Evolutionary conservation across 2,888 invertebrate genomes (phyloP).

Genomic region (Scrobipalpa atriplicella): DNA sequence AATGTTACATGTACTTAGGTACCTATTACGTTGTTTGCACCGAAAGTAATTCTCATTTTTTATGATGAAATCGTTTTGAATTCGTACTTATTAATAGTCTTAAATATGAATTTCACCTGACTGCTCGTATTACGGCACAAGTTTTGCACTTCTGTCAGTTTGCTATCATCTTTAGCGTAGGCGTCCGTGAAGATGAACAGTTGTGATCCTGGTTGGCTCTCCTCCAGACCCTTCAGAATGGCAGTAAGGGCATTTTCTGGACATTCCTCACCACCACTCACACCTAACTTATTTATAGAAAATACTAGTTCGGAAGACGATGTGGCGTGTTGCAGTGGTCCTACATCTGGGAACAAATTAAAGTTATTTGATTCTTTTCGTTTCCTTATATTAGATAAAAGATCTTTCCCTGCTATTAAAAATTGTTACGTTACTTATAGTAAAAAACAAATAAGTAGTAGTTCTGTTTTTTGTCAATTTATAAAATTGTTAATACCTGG

Average conservation of each 20-base stretch:
- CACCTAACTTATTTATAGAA: conserved; percentile 37
- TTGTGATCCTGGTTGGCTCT: conserved; percentile 50
- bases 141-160: conserved; percentile 37
- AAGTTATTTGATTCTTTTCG: too few relatives aligned
- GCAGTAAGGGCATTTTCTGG: conserved; percentile 50
- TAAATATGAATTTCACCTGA: conserved; percentile 37
- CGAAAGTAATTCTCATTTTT: too few relatives aligned
- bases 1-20: too few relatives aligned
- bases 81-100: too few relatives aligned
- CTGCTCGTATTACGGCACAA: conserved; percentile 40
- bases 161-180: conserved; percentile 47
- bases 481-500: conserved; percentile 38
- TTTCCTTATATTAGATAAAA: too few relatives aligned
- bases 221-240: conserved; percentile 44
- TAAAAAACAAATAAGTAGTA: too few relatives aligned
- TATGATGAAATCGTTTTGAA: too few relatives aligned
- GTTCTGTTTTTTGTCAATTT: too few relatives aligned
- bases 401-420: too few relatives aligned
- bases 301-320: conserved; percentile 37
- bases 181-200: conserved; percentile 67
- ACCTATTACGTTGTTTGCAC: too few relatives aligned
- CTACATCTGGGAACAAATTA: conserved; percentile 41
- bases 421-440: too few relatives aligned
- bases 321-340: conserved; percentile 34
- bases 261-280: conserved; percentile 39